Percentiles rank a stretch among this genome's conserved stretches.
phyloP scores from a whole-genome alignment of 2,888 invertebrate species.

The Lochmaea capreae region DNA sequence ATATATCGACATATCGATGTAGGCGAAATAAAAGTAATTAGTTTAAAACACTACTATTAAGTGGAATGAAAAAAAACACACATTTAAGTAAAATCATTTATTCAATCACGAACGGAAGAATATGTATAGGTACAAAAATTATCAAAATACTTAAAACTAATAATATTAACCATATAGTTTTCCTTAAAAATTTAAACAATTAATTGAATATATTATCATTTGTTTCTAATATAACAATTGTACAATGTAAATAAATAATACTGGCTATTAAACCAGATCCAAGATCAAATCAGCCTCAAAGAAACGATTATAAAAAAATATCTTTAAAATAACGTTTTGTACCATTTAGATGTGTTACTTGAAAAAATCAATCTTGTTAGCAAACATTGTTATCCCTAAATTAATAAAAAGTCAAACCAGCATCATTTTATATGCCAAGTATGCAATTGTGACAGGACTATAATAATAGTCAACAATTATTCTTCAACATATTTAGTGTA shows the following conservation, averaged over 20 bases:
- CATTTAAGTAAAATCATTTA: not conserved
- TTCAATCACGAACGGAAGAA: not conserved
- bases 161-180: not conserved
- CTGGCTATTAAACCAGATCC: constrained; percentile 8
- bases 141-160: not conserved
- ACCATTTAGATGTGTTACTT: not conserved
- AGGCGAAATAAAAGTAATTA: no score
- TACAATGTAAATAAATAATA: constrained; percentile 10
- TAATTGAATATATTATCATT: not conserved
- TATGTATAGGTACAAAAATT: constrained; percentile 3
- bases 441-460: no score
- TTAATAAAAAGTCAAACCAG: not conserved
- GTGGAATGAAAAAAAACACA: not conserved
- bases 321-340: constrained; percentile 1
- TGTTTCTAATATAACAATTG: not conserved
- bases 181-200: not conserved
- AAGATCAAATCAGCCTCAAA: not conserved
- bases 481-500: no score
- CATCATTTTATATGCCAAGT: not conserved
- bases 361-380: not conserved
- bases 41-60: no score
- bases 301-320: not conserved
- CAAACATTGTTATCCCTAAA: constrained; percentile 1
- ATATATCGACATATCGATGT: no score
- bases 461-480: no score